Evolutionary conservation across 2,797 vertebrate species (phyloP), one percentile per base, ranked within the genome.

Genomic region (Ctenochaetus hawaiiensis): DNA sequence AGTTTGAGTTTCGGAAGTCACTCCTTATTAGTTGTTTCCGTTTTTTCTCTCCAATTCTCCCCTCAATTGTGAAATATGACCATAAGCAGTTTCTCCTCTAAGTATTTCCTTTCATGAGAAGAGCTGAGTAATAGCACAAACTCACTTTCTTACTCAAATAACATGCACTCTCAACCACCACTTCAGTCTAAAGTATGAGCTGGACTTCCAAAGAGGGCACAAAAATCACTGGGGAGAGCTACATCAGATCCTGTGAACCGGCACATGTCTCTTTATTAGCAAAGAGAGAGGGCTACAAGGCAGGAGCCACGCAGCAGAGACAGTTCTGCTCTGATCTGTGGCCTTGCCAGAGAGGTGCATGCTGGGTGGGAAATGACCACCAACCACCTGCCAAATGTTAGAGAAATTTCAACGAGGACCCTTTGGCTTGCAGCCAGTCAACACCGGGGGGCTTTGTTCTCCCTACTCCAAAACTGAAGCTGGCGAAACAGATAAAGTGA

Each of bases 351-450:
- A 0, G 62, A 78, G 77, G 69, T 77, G 84, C 82, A 81, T 80
- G 79, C 87, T 88, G 87, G 84, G 89, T 87, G 89, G 81, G 84
- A 90, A 89, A 87, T 85, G 88, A 90, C 89, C 87, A 78, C 80
- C 53, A 76, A 75, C 67, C 67, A 85, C 78, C 76, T 84, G 89
- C 83, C 89, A 90, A 91, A 87, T 68, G 73, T 70, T 81, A 59
- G 75, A 86, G 68, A 87, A 74, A 80, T 74, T 76, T 82, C 43
- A 5, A 80, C 81, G 64, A 65, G 80, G 77, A 58, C 68, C 5
- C 53, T 53, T 20, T 84, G 88, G 91, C 82, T 37, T 43, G 65
- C 0, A 14, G 65, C 86, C 91, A 90, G 73, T 18, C 26, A 34
- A 64, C 44, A 7, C 85, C 72, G 4, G 11, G 45, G 75, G 81